Base-by-base conservation (phyloP, 2,113 vertebrate genomes). In the Zosterops hypoxanthus region DNA sequence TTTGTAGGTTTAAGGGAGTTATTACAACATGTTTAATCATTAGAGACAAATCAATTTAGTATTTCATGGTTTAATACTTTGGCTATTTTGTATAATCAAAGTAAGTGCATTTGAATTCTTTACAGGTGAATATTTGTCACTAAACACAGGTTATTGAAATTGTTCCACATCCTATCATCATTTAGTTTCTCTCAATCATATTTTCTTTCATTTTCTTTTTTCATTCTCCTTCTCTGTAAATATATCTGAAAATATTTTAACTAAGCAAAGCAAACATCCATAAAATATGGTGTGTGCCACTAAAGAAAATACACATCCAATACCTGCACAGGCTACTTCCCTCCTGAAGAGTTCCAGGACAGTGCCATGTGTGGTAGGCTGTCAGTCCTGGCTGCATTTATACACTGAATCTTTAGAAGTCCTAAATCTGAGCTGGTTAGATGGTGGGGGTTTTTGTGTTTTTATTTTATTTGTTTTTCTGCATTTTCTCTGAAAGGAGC, bases 371-470 rank as follows among this genome's bases (percentile, higher is more conserved):
- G 29, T 59, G 24, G 44, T 31, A 22, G 29, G 50, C 16, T 72
- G 26, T 33, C 11, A 20, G 17, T 64, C 25, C 63, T 49, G 34
- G 8, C n/a, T 47, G 13, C 73, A 47, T 31, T 75, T 55, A 41
- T 13, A 55, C 9, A 24, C 4, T 56, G 33, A 53, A 1, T 31
- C 28, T 60, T 75, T 44, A 34, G 26, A 65, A 65, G 19, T 18
- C 39, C 29, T 72, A 79, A 72, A 4, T 1, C 1, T 46, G 28
- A 83, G 7, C 15, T 65, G 21, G 24, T 41, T 60, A 10, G 8
- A 41, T 70, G 24, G 0, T 31, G 46, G 23, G 0, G 4, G 3
- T 21, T 61, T 12, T 16, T 23, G 8, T 21, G 14, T 14, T 65
- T 80, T 34, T 34, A 8, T 49, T 57, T 49, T 13, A 14, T 21